A percentile compares a stretch with the other conserved stretches of the same genome.
Evolutionary conservation across 2,797 vertebrate genomes (phyloP).

Genomic region (Synanceia verrucosa): DNA sequence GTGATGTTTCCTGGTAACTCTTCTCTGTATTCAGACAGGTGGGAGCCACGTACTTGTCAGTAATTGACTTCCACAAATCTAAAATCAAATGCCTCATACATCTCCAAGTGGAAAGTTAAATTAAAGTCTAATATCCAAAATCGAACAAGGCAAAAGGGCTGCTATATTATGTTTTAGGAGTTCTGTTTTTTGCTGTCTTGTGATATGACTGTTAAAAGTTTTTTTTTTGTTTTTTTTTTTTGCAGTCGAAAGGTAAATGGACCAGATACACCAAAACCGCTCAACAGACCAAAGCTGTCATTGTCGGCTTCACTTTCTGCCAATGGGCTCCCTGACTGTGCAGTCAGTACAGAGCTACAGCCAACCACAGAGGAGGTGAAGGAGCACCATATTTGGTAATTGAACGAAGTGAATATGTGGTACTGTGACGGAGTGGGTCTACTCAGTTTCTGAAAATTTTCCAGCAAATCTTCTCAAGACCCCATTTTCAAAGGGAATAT

Average conservation of each 20-base stretch:
- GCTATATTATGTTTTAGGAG: background rate
- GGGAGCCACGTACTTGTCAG: conserved; percentile 35
- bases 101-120: conserved; percentile 3
- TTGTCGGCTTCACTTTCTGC: conserved; percentile 86
- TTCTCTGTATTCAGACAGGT: conserved; percentile 91
- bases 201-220: background rate
- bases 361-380: conserved; percentile 74
- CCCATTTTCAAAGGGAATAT: background rate
- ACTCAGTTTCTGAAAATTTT: too few relatives aligned
- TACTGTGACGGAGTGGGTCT: background rate
- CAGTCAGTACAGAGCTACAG: conserved; percentile 83
- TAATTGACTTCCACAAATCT: conserved; percentile 33
- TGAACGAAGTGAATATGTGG: background rate
- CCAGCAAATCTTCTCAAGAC: background rate
- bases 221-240: conserved; percentile 1
- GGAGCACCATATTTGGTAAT: conserved; percentile 78
- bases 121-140: conserved; percentile 11
- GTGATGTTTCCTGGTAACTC: conserved; percentile 96
- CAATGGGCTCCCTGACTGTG: conserved; percentile 91
- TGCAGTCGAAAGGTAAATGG: conserved; percentile 88
- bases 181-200: conserved; percentile 8
- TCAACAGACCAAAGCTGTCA: conserved; percentile 89
- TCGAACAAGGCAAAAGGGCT: background rate
- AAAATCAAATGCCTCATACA: conserved; percentile 9
- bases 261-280: conserved; percentile 87